Base-by-base conservation (phyloP, 1,140 invertebrate species). In the Hyposmocoma kahamanoa region DNA sequence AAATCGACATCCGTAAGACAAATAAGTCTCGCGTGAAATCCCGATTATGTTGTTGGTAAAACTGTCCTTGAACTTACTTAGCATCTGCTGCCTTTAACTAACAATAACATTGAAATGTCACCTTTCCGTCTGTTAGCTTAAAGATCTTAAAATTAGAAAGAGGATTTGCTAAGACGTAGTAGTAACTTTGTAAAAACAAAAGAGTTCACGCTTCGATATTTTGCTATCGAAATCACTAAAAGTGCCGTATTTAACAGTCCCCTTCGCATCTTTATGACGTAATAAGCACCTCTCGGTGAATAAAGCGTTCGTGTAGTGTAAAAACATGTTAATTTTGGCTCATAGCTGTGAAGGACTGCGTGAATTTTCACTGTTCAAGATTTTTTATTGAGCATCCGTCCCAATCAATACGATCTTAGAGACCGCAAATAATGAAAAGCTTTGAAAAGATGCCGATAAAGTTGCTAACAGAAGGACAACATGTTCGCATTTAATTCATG, bases 1-100 rank as follows among this genome's bases (percentile, higher is more conserved):
- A 68, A 67, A 62, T 56, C 58, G 47, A 52, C 47, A 18, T 42
- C 59, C 64, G 62, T 67, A 64, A 72, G 66, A 79, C 70, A 78
- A 79, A 77, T 50, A 73, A 66, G 47, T 68, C 62, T 80, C 47
- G 60, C 73, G 76, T 80, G 63, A 80, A 80, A 77, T 75, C 62
- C 59, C 43, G 50, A 67, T 73, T 65, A 67, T 53, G 56, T 59
- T 55, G 49, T 62, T 59, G 67, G 47, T 68, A 62, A 56, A 65
- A 58, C 51, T 32, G 20, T 51, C 15, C 15, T 46, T 4, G 38
- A 42, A 50, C n/a, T 42, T 22, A 42, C 20, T 28, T 34, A 34
- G 8, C n/a, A 13, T 34, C 5, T 8, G 4, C 4, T 34, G 8
- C 15, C 32, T 5, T 10, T 10, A 9, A 4, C 13, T 13, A 34